Evolutionary conservation across 2,113 vertebrate genomes (phyloP).

Genomic region (Trachemys scripta): DNA sequence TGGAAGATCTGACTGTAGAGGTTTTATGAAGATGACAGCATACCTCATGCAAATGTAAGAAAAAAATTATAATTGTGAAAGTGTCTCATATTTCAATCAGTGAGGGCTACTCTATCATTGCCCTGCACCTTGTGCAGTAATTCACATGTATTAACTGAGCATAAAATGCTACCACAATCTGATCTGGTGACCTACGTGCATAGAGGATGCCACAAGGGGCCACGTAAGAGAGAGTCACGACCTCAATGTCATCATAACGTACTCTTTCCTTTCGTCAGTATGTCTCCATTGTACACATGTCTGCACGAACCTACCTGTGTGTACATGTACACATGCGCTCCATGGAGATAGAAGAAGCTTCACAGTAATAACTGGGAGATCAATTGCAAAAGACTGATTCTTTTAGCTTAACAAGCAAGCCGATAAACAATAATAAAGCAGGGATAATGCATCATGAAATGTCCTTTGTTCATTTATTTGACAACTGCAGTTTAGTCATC

Average conservation of each 20-base stretch:
- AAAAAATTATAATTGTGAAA: no score
- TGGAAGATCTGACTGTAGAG: background rate
- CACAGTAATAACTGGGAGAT: background rate
- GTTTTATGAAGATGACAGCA: background rate
- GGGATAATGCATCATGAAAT: slow-evolving; percentile 48
- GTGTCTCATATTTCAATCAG: accelerated
- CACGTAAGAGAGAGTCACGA: background rate
- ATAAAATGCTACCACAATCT: accelerated
- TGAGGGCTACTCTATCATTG: background rate
- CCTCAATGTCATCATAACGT: accelerated
- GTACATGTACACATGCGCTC: background rate
- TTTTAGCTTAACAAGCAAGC: slow-evolving; percentile 33
- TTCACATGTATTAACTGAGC: background rate
- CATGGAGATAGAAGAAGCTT: background rate
- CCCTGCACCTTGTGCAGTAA: background rate
- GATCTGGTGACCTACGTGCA: background rate
- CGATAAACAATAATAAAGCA: slow-evolving; percentile 53
- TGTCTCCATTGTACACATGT: background rate
- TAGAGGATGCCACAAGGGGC: background rate
- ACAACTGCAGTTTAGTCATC: slow-evolving; percentile 56
- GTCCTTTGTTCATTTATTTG: slow-evolving; percentile 55
- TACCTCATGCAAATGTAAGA: background rate
- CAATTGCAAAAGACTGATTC: slow-evolving; percentile 18
- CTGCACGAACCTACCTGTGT: accelerated
- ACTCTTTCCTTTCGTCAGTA: accelerated